phyloP scores from a whole-genome alignment of 1,140 invertebrate species.

The Gryon sp. region DNA sequence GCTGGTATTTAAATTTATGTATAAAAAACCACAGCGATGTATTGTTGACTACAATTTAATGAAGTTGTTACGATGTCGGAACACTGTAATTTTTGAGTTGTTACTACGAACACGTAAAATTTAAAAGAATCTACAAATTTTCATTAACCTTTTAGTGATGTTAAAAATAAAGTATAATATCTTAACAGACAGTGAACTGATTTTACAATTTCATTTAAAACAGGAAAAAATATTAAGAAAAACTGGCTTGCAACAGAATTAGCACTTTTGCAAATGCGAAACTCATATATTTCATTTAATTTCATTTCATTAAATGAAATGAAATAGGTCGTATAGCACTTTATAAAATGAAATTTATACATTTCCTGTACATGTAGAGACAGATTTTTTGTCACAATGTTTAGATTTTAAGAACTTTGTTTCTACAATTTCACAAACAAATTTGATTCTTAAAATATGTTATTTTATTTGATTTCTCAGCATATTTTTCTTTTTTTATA shows the following conservation, averaged over 20 bases:
- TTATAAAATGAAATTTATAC: too few species aligned
- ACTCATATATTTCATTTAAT: too few species aligned
- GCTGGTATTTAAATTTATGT: slow-evolving; percentile 44
- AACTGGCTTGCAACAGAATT: not conserved
- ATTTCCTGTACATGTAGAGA: too few species aligned
- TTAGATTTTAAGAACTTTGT: too few species aligned
- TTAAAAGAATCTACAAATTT: slow-evolving; percentile 50
- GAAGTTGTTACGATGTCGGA: slow-evolving; percentile 53
- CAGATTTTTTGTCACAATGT: too few species aligned
- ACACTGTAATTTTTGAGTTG: slow-evolving; percentile 46
- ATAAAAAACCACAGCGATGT: slow-evolving; percentile 42
- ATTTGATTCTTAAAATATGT: too few species aligned
- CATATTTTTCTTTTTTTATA: too few species aligned
- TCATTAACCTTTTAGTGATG: slow-evolving; percentile 45
- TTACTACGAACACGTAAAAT: not conserved
- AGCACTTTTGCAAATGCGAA: not conserved
- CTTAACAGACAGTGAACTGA: slow-evolving; percentile 31
- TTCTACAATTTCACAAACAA: too few species aligned
- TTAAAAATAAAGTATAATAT: slow-evolving; percentile 33
- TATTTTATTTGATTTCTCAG: too few species aligned
- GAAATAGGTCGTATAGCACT: too few species aligned
- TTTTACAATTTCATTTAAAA: slow-evolving; percentile 14
- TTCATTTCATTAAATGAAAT: too few species aligned
- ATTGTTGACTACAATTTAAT: slow-evolving; percentile 51
- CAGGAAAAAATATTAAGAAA: not conserved